phyloP scores from a whole-genome alignment of 2,797 vertebrate species.

The Melanotaenia maccullochi region DNA sequence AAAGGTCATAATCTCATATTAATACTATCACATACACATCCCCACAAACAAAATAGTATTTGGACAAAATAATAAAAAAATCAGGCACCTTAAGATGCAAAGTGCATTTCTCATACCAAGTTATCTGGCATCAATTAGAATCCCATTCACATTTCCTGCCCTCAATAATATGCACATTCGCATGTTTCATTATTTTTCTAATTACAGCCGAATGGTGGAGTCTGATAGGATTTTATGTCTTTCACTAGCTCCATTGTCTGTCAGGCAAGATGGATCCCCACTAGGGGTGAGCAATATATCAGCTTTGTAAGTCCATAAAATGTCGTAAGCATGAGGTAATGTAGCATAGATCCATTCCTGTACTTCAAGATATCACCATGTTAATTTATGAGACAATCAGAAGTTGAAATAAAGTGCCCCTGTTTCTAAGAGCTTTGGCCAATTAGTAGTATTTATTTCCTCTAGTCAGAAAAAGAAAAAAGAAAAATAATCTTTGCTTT shows the following conservation, averaged over 20 bases:
- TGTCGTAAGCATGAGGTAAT: constrained; percentile 75
- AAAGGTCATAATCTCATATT: not conserved
- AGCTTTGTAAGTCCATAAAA: constrained; percentile 66
- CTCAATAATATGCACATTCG: constrained; percentile 55
- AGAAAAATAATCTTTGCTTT: too few species aligned
- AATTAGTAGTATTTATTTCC: constrained; percentile 16
- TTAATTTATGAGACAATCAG: constrained; percentile 59
- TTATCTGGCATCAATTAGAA: constrained; percentile 62
- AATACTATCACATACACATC: not conserved
- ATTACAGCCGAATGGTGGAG: constrained; percentile 71
- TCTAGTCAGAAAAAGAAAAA: too few species aligned
- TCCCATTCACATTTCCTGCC: constrained; percentile 52
- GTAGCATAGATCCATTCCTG: constrained; percentile 60
- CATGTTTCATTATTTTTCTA: constrained; percentile 73
- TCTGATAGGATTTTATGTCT: constrained; percentile 79
- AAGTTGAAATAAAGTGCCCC: constrained; percentile 38
- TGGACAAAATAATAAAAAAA: not conserved
- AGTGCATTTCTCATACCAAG: constrained; percentile 37
- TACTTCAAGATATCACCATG: constrained; percentile 50
- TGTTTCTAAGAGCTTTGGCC: constrained; percentile 3
- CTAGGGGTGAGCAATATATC: constrained; percentile 63
- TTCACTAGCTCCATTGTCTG: constrained; percentile 60
- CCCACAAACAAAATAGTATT: not conserved
- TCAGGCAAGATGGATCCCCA: constrained; percentile 68
- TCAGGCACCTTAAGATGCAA: constrained; percentile 20